A percentile compares a stretch with the other conserved stretches of the same genome.
Evolutionary conservation across 2,888 invertebrate genomes (phyloP).

Genomic region (Rhingia rostrata): DNA sequence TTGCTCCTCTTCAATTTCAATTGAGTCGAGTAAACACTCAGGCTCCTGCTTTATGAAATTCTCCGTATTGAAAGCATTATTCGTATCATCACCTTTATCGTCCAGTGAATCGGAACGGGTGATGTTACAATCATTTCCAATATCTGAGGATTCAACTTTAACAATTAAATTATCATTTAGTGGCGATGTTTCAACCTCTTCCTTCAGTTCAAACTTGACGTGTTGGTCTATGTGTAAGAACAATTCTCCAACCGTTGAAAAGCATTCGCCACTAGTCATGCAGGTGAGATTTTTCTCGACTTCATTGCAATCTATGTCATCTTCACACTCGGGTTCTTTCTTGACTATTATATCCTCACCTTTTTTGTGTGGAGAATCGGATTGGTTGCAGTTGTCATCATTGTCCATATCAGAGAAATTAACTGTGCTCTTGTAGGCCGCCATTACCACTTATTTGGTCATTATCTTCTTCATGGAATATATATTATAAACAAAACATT

Average conservation of each 20-base stretch:
- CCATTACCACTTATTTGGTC: conserved; percentile 41
- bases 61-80: conserved; percentile 46
- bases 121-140: conserved; percentile 67
- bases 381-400: no score
- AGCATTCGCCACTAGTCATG: no score
- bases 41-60: conserved; percentile 69
- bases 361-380: no score
- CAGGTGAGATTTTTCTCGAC: no score
- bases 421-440: conserved; percentile 44
- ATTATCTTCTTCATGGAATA: conserved; percentile 50
- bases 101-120: conserved; percentile 63
- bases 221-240: no score
- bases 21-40: conserved; percentile 50
- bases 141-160: conserved; percentile 67
- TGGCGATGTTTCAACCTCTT: no score
- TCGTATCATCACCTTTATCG: conserved; percentile 23
- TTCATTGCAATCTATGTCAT: no score
- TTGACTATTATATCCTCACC: no score
- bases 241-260: no score
- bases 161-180: conserved; percentile 9
- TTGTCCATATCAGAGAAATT: no score
- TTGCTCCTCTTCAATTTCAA: conserved; percentile 44
- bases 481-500: conserved; percentile 8
- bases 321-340: no score
- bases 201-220: no score